Evolutionary conservation across 2,113 vertebrate genomes (phyloP).

Genomic region (Cebus imitator): DNA sequence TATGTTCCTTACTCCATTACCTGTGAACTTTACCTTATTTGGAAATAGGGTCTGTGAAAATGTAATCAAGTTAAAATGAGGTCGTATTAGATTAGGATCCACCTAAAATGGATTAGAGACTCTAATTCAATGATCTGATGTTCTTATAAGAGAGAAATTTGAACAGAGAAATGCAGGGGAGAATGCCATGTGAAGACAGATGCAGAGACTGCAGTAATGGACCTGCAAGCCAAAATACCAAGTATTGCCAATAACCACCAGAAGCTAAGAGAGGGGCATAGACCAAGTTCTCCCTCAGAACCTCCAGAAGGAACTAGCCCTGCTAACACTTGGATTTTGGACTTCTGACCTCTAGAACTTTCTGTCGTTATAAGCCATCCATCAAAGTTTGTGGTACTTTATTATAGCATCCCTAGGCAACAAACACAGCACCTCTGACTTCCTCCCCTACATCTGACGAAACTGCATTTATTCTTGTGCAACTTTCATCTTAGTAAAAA

Average conservation of each 20-base stretch:
- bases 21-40: neutral
- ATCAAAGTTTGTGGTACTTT: neutral
- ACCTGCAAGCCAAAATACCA: neutral
- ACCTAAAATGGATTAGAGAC: neutral
- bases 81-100: neutral
- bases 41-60: neutral
- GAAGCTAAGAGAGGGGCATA: neutral
- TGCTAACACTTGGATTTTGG: neutral
- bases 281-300: neutral
- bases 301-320: neutral
- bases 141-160: neutral
- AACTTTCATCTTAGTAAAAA: too few relatives aligned
- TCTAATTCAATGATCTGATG: neutral
- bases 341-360: neutral
- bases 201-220: neutral
- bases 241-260: neutral
- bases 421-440: neutral
- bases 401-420: neutral
- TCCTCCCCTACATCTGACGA: rapidly evolving
- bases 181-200: neutral
- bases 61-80: neutral
- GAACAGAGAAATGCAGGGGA: neutral
- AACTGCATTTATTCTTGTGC: rapidly evolving
- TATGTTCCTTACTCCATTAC: neutral
- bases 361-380: neutral